Percentiles rank a stretch among this genome's conserved stretches.
These are phyloP conservation scores for Helostoma temminkii DNA, from an alignment of 2,797 vertebrate genomes.

Conservation along the genomic window DNA sequence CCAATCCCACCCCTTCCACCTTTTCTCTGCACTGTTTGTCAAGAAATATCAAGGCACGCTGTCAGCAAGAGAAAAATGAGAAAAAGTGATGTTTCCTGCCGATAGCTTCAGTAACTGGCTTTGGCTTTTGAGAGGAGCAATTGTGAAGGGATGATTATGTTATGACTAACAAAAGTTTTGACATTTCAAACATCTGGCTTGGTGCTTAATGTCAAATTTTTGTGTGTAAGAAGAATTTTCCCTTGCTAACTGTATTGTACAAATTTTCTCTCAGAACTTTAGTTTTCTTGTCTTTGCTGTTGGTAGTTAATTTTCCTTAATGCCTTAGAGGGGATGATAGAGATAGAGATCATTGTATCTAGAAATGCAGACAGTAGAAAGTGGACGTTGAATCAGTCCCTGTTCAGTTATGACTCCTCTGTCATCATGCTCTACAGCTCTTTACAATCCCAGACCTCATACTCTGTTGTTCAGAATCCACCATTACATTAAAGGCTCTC, in stretches of 20 bases:
- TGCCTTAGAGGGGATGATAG: background rate
- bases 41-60: constrained; percentile 49
- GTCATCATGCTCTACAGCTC: constrained; percentile 35
- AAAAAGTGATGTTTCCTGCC: constrained; percentile 38
- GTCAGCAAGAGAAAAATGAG: constrained; percentile 56
- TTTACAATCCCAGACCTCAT: constrained; percentile 32
- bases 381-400: constrained; percentile 14
- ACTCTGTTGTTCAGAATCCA: constrained; percentile 18
- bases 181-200: constrained; percentile 44
- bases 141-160: constrained; percentile 21
- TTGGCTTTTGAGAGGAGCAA: constrained; percentile 19
- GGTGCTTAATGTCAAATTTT: no score
- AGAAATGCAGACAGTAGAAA: background rate
- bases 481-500: constrained; percentile 19
- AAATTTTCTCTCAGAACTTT: background rate
- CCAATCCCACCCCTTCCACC: constrained; percentile 73
- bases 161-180: constrained; percentile 24
- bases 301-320: background rate
- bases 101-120: constrained; percentile 45
- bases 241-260: background rate
- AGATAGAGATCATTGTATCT: background rate
- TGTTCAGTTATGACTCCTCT: constrained; percentile 37
- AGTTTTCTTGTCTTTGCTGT: background rate
- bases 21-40: constrained; percentile 71
- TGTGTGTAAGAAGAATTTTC: no score